Conservation (phyloP, 2,888 invertebrate genomes). For the Plebejus melissa region DNA sequence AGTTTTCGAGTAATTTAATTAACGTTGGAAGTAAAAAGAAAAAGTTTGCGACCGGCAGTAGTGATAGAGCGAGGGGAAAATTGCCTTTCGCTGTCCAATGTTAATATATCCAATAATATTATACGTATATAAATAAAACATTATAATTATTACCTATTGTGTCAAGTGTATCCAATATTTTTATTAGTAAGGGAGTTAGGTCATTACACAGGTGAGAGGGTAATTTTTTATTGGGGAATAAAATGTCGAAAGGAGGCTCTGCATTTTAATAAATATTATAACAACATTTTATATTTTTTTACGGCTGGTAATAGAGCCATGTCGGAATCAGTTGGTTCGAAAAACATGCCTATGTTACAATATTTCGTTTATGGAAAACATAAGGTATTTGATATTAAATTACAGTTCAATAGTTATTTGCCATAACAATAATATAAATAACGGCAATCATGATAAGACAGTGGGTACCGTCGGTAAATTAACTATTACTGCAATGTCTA, state of each 20-base stretch:
- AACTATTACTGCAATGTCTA: not conserved
- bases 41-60: not conserved
- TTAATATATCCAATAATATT: not conserved
- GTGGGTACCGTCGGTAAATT: not conserved
- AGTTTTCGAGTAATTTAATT: slow-evolving; percentile 16
- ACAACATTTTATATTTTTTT: not conserved
- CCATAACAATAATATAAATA: not conserved
- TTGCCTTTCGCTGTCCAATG: not conserved
- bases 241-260: not conserved
- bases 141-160: no score
- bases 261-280: not conserved
- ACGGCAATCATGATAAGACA: not conserved
- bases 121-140: no score
- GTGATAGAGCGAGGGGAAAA: not conserved
- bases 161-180: no score
- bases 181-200: no score
- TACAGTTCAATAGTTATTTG: not conserved
- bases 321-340: not conserved
- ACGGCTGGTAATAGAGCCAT: not conserved
- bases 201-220: no score
- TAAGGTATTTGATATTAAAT: not conserved
- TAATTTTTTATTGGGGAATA: not conserved
- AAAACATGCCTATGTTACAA: not conserved
- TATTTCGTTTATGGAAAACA: not conserved
- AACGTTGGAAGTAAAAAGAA: not conserved